Base-by-base conservation (phyloP, 2,888 invertebrate species). In the Cecidostiba fungosa region DNA sequence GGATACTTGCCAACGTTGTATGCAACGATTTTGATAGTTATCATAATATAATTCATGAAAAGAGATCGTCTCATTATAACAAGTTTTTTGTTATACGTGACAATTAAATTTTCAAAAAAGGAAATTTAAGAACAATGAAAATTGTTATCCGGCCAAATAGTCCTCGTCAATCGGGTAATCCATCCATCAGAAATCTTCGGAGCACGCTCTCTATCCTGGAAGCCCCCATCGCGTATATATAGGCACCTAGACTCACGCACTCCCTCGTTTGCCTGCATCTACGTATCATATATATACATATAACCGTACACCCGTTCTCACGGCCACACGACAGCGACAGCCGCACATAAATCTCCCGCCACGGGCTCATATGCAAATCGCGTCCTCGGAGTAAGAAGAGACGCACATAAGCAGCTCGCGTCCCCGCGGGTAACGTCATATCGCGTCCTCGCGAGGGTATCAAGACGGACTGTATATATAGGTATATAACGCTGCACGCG, bases 281-380 rank as follows among this genome's bases (percentile, higher is more conserved):
- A 26, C 8, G 26, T 59, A 59, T n/a, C 50, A 50, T 6, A 16
- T 59, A 47, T 47, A 2, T 47, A 16, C 47, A 6, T 14, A 47
- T 47, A n/a, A n/a, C n/a, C 19, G 50, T 50, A 43, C 43, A 12
- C 43, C 12, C n/a, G 54, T 59, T 59, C 54, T 59, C 54, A 59
- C 54, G 54, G 54, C 54, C n/a, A 8, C n/a, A n/a, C 54, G 54
- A 59, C 54, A 59, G 54, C 54, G 54, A n/a, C 54, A 59, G 54
- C 54, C n/a, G 50, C 23, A 59, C 54, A 59, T 59, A 59, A 59
- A 59, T 59, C 54, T 59, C 23, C 8, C n/a, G 54, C 54, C n/a
- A 0, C n/a, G 54, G n/a, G 54, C 54, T 59, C 54, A 59, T n/a
- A 59, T 59, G 54, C 54, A 59, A 59, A 59, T 59, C 54, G n/a